A percentile compares a stretch with the other conserved stretches of the same genome.
These are phyloP conservation scores for Bufo gargarizans DNA, from an alignment of 2,113 vertebrate species.

Conservation along the genomic window DNA sequence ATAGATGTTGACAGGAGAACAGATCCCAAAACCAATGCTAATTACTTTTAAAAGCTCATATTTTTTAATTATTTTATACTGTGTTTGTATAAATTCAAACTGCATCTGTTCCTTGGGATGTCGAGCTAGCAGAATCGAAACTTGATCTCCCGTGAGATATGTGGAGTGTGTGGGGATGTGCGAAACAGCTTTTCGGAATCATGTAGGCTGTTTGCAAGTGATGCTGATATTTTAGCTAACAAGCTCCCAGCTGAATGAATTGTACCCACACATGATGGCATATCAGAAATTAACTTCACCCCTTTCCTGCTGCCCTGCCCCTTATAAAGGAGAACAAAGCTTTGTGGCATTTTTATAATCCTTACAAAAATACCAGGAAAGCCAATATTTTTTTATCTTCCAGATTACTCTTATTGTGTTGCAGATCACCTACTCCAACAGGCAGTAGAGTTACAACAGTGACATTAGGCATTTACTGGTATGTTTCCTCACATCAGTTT, in stretches of 20 bases:
- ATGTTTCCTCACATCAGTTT: not conserved
- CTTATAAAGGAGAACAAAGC: not conserved
- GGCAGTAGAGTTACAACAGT: not conserved
- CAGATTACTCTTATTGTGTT: not conserved
- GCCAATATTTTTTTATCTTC: not conserved
- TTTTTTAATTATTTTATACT: conserved; percentile 15
- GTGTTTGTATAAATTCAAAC: conserved; percentile 58
- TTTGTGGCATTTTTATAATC: conserved; percentile 2
- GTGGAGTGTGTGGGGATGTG: conserved; percentile 54
- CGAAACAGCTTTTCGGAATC: conserved; percentile 60
- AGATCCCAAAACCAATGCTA: conserved; percentile 26
- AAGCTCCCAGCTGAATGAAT: conserved; percentile 64
- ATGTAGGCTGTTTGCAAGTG: conserved; percentile 65
- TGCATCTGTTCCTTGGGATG: conserved; percentile 61
- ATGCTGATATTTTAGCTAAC: conserved; percentile 64
- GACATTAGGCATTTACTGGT: not conserved
- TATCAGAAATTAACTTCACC: not conserved
- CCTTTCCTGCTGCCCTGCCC: conserved; percentile 1
- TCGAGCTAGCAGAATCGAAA: conserved; percentile 59
- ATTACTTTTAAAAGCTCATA: conserved; percentile 26
- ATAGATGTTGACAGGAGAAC: not conserved
- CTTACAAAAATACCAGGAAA: not conserved
- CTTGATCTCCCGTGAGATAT: conserved; percentile 60
- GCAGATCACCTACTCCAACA: not conserved
- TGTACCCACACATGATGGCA: conserved; percentile 59